Conservation (phyloP, 2,888 invertebrate species). For the Noctua pronuba region DNA sequence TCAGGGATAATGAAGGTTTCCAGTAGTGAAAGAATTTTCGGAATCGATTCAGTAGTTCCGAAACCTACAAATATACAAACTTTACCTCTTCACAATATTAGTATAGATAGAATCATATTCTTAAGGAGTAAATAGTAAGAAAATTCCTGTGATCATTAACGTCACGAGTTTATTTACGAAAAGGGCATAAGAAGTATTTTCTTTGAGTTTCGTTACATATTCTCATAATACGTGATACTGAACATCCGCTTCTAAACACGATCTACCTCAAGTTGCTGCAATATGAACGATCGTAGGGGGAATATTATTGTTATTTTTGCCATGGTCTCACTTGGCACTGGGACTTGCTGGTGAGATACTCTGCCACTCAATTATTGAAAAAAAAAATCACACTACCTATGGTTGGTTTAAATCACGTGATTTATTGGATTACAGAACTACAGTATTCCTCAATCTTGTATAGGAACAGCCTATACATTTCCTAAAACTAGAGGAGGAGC, state of each 20-base stretch:
- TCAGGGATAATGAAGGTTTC: neutral
- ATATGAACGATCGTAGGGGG: neutral
- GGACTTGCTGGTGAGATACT: neutral
- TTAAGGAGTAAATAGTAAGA: neutral
- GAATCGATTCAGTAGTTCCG: neutral
- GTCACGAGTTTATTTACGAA: neutral
- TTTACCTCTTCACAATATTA: neutral
- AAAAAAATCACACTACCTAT: neutral
- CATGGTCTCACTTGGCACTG: neutral
- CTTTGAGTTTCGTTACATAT: neutral
- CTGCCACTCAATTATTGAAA: neutral
- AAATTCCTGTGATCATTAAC: neutral
- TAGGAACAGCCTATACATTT: too few species aligned
- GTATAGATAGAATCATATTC: neutral
- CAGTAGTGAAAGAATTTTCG: neutral
- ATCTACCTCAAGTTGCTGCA: conserved; percentile 7
- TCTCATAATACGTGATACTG: conserved; percentile 4
- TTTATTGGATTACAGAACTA: neutral
- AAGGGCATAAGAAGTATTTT: neutral
- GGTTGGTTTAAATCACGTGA: neutral
- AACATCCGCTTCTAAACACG: neutral
- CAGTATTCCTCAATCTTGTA: neutral
- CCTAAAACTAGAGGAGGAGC: neutral
- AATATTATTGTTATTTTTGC: conserved; percentile 18
- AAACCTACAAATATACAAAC: neutral